Percentiles rank a stretch among this genome's conserved stretches.
phyloP scores from a whole-genome alignment of 2,888 invertebrate genomes.

The Emesis castigata region DNA sequence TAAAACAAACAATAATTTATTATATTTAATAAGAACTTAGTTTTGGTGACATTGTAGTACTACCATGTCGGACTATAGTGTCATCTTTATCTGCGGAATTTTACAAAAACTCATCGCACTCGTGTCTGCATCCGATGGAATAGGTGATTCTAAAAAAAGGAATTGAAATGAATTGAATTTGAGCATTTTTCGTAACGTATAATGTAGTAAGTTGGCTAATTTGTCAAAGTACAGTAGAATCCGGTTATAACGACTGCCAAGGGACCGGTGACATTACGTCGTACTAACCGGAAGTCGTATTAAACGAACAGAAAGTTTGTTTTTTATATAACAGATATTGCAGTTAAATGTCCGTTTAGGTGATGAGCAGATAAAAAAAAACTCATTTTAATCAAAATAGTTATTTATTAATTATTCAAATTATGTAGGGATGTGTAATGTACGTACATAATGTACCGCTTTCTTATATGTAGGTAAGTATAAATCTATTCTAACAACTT shows the following conservation, averaged over 20 bases:
- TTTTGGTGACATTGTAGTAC: too few relatives aligned
- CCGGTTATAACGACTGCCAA: background rate
- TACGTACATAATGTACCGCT: constrained; percentile 10
- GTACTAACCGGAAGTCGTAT: background rate
- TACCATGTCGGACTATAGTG: too few relatives aligned
- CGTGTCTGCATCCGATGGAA: too few relatives aligned
- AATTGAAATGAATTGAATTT: too few relatives aligned
- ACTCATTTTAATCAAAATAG: constrained; percentile 17
- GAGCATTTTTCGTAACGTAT: too few relatives aligned
- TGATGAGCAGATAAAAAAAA: constrained; percentile 25
- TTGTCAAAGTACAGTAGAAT: too few relatives aligned
- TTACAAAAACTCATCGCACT: too few relatives aligned
- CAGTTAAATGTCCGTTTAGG: constrained; percentile 5
- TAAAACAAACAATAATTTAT: too few relatives aligned
- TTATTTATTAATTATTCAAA: constrained; percentile 6
- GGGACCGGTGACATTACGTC: background rate
- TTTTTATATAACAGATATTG: background rate
- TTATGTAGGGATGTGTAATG: background rate
- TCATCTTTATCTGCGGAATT: too few relatives aligned
- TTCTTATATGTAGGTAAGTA: constrained; percentile 9
- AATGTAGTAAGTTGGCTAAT: too few relatives aligned
- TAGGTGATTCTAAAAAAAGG: too few relatives aligned
- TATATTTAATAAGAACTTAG: too few relatives aligned
- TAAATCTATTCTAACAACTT: constrained; percentile 21
- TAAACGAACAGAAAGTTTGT: background rate